Evolutionary conservation across 23 tunicate genomes (phyloP).

Genomic region (Ascidia mentula): DNA sequence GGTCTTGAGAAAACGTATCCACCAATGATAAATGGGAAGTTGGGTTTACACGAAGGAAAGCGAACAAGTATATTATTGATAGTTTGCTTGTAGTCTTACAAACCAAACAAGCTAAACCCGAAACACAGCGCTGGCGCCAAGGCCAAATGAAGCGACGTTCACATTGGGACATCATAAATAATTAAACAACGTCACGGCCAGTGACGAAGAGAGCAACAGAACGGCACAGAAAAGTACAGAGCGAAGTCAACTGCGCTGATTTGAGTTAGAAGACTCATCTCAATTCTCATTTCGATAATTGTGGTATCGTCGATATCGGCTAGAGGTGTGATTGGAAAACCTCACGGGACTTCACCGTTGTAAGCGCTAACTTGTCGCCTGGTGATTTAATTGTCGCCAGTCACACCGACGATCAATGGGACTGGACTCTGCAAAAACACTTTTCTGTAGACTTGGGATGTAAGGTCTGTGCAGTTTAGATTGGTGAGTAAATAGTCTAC

Average conservation of each 20-base stretch:
- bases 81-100: too few relatives aligned
- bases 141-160: neutral
- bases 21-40: too few relatives aligned
- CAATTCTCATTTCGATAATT: neutral
- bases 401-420: neutral
- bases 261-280: neutral
- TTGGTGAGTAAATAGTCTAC: too few relatives aligned
- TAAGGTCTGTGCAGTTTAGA: too few relatives aligned
- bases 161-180: neutral
- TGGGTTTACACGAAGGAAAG: too few relatives aligned
- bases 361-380: neutral
- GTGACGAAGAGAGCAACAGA: neutral
- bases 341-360: neutral
- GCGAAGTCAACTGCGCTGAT: neutral
- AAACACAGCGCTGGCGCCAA: too few relatives aligned
- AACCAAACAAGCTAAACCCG: too few relatives aligned
- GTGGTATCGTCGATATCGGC: neutral
- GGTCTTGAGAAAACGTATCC: too few relatives aligned
- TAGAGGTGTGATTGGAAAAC: neutral
- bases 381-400: conserved; percentile 1
- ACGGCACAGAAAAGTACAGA: neutral
- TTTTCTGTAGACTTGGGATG: too few relatives aligned
- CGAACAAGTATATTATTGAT: too few relatives aligned
- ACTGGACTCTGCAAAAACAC: too few relatives aligned
- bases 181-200: neutral